Evolutionary conservation across 1,140 invertebrate genomes (phyloP).

Genomic region (Anthonomus grandis): DNA sequence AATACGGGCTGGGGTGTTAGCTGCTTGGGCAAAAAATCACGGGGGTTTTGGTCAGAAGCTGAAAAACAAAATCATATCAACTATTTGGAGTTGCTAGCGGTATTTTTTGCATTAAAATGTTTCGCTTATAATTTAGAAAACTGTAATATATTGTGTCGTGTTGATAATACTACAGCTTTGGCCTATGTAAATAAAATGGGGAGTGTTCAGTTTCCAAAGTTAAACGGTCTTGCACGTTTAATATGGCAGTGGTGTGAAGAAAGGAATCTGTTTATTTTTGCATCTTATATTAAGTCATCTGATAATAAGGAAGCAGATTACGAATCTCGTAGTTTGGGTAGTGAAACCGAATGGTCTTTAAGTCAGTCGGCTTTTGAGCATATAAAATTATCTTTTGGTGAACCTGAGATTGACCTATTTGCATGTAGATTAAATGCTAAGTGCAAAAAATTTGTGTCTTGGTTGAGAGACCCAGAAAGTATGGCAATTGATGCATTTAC

Average conservation of each 20-base stretch:
- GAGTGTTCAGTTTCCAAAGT: slow-evolving; percentile 26
- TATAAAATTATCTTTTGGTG: background rate
- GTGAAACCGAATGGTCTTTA: slow-evolving; percentile 6
- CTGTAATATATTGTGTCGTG: slow-evolving; percentile 2
- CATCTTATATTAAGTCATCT: slow-evolving; percentile 31
- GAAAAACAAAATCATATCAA: slow-evolving; percentile 31
- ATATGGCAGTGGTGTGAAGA: slow-evolving; percentile 41
- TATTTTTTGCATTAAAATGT: slow-evolving; percentile 30
- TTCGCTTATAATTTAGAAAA: slow-evolving; percentile 16
- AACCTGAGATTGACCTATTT: background rate
- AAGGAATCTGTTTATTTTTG: slow-evolving; percentile 32
- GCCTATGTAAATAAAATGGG: slow-evolving; percentile 28
- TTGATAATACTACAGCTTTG: slow-evolving; percentile 7
- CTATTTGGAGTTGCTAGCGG: slow-evolving; percentile 31
- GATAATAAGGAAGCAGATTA: slow-evolving; percentile 34
- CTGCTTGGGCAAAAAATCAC: slow-evolving; percentile 20
- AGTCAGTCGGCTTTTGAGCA: background rate
- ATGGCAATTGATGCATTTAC: slow-evolving; percentile 38
- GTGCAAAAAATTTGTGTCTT: slow-evolving; percentile 34
- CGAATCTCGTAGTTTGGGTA: slow-evolving; percentile 20
- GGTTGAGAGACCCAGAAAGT: slow-evolving; percentile 30
- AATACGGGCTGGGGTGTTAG: slow-evolving; percentile 34
- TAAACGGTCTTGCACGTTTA: slow-evolving; percentile 25
- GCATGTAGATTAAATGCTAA: slow-evolving; percentile 32
- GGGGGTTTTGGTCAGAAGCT: slow-evolving; percentile 28